These are phyloP conservation scores for Cranoglanis bouderius DNA, from an alignment of 2,113 vertebrate species.

Conservation along the genomic window DNA sequence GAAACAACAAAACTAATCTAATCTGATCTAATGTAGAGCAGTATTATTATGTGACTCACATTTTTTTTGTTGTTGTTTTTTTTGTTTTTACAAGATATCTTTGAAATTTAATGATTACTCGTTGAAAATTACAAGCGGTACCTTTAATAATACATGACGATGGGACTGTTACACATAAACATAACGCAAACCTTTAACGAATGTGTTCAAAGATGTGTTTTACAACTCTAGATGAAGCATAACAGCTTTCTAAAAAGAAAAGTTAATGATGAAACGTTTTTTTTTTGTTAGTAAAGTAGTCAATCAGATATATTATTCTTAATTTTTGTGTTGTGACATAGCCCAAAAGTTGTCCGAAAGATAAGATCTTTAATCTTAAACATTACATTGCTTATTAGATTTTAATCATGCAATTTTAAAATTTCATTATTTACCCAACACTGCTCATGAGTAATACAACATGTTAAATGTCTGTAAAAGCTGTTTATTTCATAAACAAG, in stretches of 20 bases:
- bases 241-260: not conserved
- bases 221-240: not conserved
- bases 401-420: not conserved
- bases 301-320: too few species aligned
- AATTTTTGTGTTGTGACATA: not conserved
- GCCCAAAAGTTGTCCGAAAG: not conserved
- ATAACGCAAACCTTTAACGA: not conserved
- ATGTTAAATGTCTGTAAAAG: not conserved
- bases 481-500: not conserved
- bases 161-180: conserved; percentile 5
- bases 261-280: too few species aligned
- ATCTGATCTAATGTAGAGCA: not conserved
- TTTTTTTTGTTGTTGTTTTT: too few species aligned
- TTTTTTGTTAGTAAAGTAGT: too few species aligned
- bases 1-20: not conserved
- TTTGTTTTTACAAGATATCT: too few species aligned
- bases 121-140: not conserved
- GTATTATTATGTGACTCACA: not conserved
- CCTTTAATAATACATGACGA: not conserved
- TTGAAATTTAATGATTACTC: not conserved
- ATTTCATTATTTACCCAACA: not conserved
- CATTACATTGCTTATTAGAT: not conserved
- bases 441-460: not conserved
- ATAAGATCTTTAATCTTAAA: not conserved
- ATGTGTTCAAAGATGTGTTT: not conserved